A percentile compares a stretch with the other conserved stretches of the same genome.
These are phyloP conservation scores for Pseudochirops cupreus DNA, from an alignment of 2,797 vertebrate species.

Conservation along the genomic window DNA sequence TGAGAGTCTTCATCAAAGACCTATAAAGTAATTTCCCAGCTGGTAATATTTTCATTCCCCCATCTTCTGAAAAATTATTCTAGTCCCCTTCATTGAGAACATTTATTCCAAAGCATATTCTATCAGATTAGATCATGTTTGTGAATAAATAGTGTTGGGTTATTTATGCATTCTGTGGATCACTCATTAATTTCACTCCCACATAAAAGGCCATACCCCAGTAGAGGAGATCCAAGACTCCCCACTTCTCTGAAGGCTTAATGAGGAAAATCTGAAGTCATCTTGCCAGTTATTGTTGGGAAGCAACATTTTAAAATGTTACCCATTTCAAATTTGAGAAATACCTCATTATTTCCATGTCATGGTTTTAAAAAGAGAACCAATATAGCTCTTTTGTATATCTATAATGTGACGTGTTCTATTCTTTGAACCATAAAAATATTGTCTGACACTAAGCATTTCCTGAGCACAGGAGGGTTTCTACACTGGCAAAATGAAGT, in stretches of 20 bases:
- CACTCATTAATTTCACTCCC: constrained; percentile 35
- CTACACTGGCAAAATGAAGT: constrained; percentile 14
- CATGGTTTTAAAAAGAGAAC: constrained; percentile 14
- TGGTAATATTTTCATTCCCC: constrained; percentile 54
- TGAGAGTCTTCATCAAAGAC: constrained; percentile 24
- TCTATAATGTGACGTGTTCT: not conserved
- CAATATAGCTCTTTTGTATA: not conserved
- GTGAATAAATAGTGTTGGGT: constrained; percentile 62
- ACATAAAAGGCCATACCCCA: not conserved
- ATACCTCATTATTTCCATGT: constrained; percentile 2
- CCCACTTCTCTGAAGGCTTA: constrained; percentile 23
- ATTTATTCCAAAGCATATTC: constrained; percentile 64
- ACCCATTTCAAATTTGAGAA: constrained; percentile 1
- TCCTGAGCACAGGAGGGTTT: not conserved
- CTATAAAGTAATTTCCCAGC: constrained; percentile 13
- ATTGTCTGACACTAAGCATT: not conserved
- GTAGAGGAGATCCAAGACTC: not conserved
- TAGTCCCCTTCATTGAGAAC: constrained; percentile 37
- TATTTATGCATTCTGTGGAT: constrained; percentile 53
- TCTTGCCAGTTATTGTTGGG: constrained; percentile 3
- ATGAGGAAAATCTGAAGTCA: constrained; percentile 18
- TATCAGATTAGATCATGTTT: constrained; percentile 55
- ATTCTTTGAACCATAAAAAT: not conserved
- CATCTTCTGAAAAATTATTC: constrained; percentile 62
- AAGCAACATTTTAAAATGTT: not conserved